Base-by-base conservation (phyloP, 2,797 vertebrate genomes). In the Lepus townsendii region DNA sequence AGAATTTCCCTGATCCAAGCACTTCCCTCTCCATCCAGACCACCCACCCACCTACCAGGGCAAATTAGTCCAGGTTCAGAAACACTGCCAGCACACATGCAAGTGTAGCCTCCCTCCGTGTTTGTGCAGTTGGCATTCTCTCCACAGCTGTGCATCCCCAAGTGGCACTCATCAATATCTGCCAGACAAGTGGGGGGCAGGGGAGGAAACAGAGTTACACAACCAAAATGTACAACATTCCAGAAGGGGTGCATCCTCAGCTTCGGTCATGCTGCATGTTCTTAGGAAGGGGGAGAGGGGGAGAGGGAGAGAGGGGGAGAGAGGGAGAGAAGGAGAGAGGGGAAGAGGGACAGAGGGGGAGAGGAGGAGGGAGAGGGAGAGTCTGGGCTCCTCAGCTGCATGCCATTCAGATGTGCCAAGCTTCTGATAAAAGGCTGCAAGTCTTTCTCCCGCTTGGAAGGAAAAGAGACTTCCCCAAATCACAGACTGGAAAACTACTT, bases 81-180 rank as follows among this genome's bases (percentile, higher is more conserved):
- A 95, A 97, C 97, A 83, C 76, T 97, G 88, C 97, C 83, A 38
- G 35, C 90, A 54, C 98, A 98, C 0, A 0, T 96, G 97, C 99
- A 99, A 94, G 97, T 96, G 72, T 98, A 98, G 76, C 85, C 98
- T 84, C 99, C 98, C 54, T 97, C 91, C 1, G 95, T 98, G 62
- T 99, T 99, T 93, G 96, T 97, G 86, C 99, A 99, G 83, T 97
- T 97, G 91, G 95, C 96, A 3, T 98, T 98, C 94, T 97, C 97
- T 96, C 98, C 98, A 93, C 99, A 99, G 72, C 86, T 94, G 86
- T 99, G 98, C 1, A 50, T 91, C 69, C 98, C 98, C 85, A 2
- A 94, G 88, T 97, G 93, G 96, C 98, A 99, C 92, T 99, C 98
- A 91, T 99, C 98, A 47, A 99, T 97, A 97, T 99, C 99, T 99